Evolutionary conservation across 2,888 invertebrate species (phyloP).

Genomic region (Lasioglossum malachurum): DNA sequence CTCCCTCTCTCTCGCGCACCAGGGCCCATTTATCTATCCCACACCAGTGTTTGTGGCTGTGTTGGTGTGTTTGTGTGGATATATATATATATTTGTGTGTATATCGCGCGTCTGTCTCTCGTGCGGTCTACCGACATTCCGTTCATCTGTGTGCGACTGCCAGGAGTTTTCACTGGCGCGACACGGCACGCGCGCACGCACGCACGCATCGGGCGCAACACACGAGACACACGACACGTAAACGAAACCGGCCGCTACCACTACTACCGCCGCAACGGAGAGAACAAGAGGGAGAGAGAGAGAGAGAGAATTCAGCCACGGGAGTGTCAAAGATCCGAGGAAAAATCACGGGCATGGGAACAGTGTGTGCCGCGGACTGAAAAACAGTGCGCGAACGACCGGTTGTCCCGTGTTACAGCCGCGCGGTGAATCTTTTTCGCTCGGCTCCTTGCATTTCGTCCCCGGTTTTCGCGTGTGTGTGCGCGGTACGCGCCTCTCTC

Average conservation of each 20-base stretch:
- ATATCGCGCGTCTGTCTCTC: constrained; percentile 42
- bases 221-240: constrained; percentile 47
- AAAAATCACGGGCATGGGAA: constrained; percentile 62
- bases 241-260: constrained; percentile 61
- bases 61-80: neutral
- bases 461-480: constrained; percentile 33
- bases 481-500: neutral
- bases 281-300: constrained; percentile 26
- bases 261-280: constrained; percentile 4
- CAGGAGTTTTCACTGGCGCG: constrained; percentile 69
- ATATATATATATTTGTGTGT: constrained; percentile 13
- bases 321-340: constrained; percentile 59
- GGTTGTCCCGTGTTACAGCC: constrained; percentile 41
- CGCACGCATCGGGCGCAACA: constrained; percentile 21
- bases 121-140: constrained; percentile 57
- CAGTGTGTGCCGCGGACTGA: constrained; percentile 60
- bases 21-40: constrained; percentile 57
- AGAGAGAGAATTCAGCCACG: constrained; percentile 30
- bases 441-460: constrained; percentile 47
- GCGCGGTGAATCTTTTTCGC: constrained; percentile 32
- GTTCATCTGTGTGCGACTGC: constrained; percentile 47
- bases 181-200: constrained; percentile 56
- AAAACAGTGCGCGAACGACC: constrained; percentile 52
- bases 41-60: neutral
- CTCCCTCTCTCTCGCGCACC: constrained; percentile 49